phyloP scores from a whole-genome alignment of 2,888 invertebrate species.

The Stenodera caucasica region DNA sequence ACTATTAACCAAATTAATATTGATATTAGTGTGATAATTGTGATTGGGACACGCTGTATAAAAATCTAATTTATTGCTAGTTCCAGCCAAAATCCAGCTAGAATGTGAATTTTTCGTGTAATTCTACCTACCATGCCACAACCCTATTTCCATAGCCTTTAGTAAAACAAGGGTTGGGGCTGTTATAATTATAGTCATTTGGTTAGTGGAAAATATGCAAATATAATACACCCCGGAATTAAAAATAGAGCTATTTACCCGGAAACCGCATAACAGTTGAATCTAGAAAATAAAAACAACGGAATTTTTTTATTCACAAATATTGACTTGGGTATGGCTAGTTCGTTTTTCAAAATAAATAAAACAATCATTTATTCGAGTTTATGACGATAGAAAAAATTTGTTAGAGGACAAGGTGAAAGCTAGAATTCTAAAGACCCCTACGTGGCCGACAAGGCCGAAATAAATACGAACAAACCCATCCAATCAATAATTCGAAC shows the following conservation, averaged over 20 bases:
- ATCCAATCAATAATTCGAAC: no score
- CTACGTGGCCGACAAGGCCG: conserved; percentile 1
- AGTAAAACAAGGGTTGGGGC: background rate
- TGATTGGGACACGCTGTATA: no score
- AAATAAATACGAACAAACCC: background rate
- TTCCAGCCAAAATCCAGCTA: no score
- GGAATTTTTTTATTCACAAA: background rate
- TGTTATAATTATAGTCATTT: background rate
- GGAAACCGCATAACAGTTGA: background rate
- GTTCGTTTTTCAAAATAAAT: no score
- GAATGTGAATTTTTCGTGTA: no score
- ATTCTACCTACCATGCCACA: no score
- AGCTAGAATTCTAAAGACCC: background rate
- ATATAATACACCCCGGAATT: background rate
- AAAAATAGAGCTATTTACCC: background rate
- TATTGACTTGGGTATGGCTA: background rate
- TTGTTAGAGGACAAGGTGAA: background rate
- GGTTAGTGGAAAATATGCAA: background rate
- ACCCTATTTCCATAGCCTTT: no score
- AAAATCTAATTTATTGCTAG: no score
- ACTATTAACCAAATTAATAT: no score
- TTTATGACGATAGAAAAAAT: no score
- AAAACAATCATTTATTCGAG: no score
- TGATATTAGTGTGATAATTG: no score
- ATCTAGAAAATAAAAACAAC: background rate